Evolutionary conservation across 2,113 vertebrate species (phyloP), one percentile per base, ranked within the genome.

Genomic region (Athene noctua): DNA sequence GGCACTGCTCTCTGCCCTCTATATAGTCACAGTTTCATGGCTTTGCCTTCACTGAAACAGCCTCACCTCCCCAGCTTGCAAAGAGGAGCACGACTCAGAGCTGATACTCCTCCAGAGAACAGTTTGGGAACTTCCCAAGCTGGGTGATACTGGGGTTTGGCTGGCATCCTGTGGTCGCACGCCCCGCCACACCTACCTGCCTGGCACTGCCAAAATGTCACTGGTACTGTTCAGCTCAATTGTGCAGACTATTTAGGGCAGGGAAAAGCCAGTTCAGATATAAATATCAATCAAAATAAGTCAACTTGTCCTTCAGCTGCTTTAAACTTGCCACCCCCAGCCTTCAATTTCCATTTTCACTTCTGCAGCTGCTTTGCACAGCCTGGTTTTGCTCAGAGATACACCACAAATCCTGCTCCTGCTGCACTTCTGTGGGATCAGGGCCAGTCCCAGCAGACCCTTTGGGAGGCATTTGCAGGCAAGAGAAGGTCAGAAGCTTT

Each of bases 21-120:
- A 0, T 22, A 38, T 0, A 0, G 19, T 25, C 36, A 49, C 7
- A 44, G 10, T 73, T 68, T 29, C 34, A 9, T 5, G 52, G 67
- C 54, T 86, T 94, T 12, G 7, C 58, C 58, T 63, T 57, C 27
- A 40, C 40, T 4, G 7, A 38, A 90, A 71, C 34, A 78, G 13
- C 42, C 29, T 26, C 3, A 47, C 22, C 17, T 42, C 32, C 38
- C 40, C 40, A 52, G 70, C 18, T 13, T 10, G 19, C 51, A 49
- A 49, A 91, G 29, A 46, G 27, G 19, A 90, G 62, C 82, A 58
- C 46, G 5, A 61, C 47, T 80, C 70, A 59, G 82, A 77, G 74
- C 66, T 77, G 67, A 82, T 85, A 82, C 57, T 90, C 61, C 79
- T 61, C 58, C 7, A 2, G 81, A 61, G 54, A 94, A 88, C 70